These are phyloP conservation scores for Holothuria glaberrima DNA, from an alignment of 35 echinoderm and acorn worm genomes.

Conservation along the genomic window DNA sequence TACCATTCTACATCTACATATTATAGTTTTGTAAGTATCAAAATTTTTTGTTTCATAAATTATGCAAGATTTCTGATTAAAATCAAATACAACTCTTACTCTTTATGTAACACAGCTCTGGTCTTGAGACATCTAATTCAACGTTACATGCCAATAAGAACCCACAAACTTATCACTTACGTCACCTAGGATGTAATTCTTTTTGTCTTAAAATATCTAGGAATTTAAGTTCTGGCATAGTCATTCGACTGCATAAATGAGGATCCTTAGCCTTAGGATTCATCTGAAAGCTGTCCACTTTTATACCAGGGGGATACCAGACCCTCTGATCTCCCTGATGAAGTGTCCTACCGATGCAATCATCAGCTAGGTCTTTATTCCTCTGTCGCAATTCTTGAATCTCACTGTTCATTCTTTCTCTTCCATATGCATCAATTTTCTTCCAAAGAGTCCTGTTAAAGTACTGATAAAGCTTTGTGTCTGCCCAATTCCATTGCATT, in stretches of 20 bases:
- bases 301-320: constrained; percentile 66
- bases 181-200: not conserved
- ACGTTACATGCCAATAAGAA: too few species aligned
- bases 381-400: constrained; percentile 22
- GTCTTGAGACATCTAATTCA: too few species aligned
- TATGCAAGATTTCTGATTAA: too few species aligned
- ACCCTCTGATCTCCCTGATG: constrained; percentile 31
- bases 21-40: too few species aligned
- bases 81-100: too few species aligned
- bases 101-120: too few species aligned
- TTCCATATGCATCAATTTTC: constrained; percentile 60
- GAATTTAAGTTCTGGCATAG: constrained; percentile 64
- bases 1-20: too few species aligned
- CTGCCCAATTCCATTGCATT: constrained; percentile 60
- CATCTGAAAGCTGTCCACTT: constrained; percentile 60
- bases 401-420: constrained; percentile 76
- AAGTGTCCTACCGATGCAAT: constrained; percentile 63
- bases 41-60: too few species aligned
- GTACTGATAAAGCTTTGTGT: constrained; percentile 47
- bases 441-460: constrained; percentile 73
- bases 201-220: constrained; percentile 31
- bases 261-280: constrained; percentile 51
- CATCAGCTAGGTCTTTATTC: constrained; percentile 17
- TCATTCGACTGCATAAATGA: constrained; percentile 53
- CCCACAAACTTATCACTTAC: too few species aligned